These are phyloP conservation scores for Neoaliturus tenellus DNA, from an alignment of 2,888 invertebrate genomes.

Conservation along the genomic window DNA sequence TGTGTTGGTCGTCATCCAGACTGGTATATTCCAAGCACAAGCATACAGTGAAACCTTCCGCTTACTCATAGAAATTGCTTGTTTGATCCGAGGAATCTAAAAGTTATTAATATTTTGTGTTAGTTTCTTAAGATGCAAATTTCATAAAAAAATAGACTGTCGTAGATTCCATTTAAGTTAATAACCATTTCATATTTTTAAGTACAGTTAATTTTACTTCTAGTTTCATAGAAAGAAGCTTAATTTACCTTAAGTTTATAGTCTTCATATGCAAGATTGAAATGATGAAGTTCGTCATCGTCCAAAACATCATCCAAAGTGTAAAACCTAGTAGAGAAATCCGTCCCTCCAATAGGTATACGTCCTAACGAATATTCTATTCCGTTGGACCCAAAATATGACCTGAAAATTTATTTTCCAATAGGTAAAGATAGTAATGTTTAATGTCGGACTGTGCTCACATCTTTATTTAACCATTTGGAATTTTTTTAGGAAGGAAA, in stretches of 20 bases:
- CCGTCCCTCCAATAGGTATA: slow-evolving; percentile 90
- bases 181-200: too few species aligned
- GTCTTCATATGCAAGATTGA: slow-evolving; percentile 82
- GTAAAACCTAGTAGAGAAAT: slow-evolving; percentile 89
- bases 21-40: slow-evolving; percentile 73
- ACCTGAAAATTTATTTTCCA: slow-evolving; percentile 73
- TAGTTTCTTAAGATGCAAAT: too few species aligned
- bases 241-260: slow-evolving; percentile 78
- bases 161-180: too few species aligned
- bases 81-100: slow-evolving; percentile 76
- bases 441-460: too few species aligned
- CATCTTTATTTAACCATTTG: too few species aligned
- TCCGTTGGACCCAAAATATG: slow-evolving; percentile 83
- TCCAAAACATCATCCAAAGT: slow-evolving; percentile 82
- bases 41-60: slow-evolving; percentile 74
- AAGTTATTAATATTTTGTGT: too few species aligned
- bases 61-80: slow-evolving; percentile 72
- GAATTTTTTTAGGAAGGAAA: too few species aligned
- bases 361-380: slow-evolving; percentile 87
- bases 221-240: slow-evolving; percentile 76
- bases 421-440: too few species aligned
- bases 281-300: slow-evolving; percentile 76
- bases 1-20: slow-evolving; percentile 83
- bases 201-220: too few species aligned
- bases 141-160: too few species aligned